Evolutionary conservation across 2,888 invertebrate genomes (phyloP).

Genomic region (Drosophila atripex): DNA sequence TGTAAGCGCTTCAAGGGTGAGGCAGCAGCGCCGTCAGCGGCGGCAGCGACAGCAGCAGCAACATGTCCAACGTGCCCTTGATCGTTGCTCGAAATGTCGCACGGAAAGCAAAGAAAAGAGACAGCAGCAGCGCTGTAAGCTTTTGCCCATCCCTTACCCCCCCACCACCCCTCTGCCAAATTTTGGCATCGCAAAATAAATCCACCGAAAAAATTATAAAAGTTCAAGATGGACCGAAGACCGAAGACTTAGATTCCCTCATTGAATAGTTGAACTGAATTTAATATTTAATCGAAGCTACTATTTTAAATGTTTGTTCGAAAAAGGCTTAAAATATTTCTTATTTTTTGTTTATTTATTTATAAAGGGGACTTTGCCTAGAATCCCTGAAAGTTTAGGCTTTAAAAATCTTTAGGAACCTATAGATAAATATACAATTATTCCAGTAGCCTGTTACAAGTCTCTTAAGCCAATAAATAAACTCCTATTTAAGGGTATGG

Average conservation of each 20-base stretch:
- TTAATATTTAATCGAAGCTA: no score
- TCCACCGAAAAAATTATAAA: constrained; percentile 35
- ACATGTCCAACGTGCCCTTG: constrained; percentile 81
- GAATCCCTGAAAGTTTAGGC: no score
- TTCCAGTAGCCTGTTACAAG: background rate
- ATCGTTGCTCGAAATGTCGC: constrained; percentile 73
- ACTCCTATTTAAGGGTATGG: constrained; percentile 4
- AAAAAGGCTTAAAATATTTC: background rate
- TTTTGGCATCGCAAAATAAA: constrained; percentile 67
- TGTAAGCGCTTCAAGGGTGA: constrained; percentile 77
- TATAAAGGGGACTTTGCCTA: no score
- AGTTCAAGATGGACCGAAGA: constrained; percentile 4
- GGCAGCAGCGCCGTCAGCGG: constrained; percentile 39
- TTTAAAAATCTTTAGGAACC: background rate
- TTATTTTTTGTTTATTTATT: no score
- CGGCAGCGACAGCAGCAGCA: constrained; percentile 32
- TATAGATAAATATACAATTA: background rate
- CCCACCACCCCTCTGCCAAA: constrained; percentile 47
- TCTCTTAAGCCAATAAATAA: background rate
- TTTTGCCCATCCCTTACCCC: constrained; percentile 44
- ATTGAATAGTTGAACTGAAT: background rate
- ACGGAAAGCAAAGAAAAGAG: constrained; percentile 40
- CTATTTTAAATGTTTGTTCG: background rate
- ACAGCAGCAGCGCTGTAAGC: constrained; percentile 60
- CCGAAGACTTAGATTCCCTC: constrained; percentile 18